A percentile compares a stretch with the other conserved stretches of the same genome.
phyloP scores from a whole-genome alignment of 2,113 vertebrate species.

The Syngnathus floridae region DNA sequence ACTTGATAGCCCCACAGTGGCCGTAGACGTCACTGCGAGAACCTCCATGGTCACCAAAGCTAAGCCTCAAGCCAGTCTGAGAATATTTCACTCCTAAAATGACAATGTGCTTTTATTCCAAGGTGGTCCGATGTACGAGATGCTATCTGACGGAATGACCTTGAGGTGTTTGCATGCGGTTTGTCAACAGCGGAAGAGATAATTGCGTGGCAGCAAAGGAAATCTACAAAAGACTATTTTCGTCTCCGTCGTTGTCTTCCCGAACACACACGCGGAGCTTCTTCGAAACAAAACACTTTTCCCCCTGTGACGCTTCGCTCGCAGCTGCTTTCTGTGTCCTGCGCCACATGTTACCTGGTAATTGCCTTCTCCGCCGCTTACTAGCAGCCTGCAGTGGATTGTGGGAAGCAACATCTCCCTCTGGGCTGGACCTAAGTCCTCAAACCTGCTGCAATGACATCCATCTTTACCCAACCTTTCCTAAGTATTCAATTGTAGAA shows the following conservation, averaged over 20 bases:
- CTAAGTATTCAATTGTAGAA: conserved; percentile 9
- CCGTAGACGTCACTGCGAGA: conserved; percentile 8
- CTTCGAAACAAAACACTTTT: neutral
- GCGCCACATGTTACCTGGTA: conserved; percentile 47
- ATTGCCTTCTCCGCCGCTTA: conserved; percentile 46
- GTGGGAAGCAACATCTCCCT: conserved; percentile 45
- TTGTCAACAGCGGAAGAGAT: conserved; percentile 17
- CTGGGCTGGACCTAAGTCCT: conserved; percentile 28
- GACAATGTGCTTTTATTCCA: neutral
- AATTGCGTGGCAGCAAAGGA: conserved; percentile 25
- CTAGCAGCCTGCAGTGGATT: conserved; percentile 30
- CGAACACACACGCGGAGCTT: conserved; percentile 3
- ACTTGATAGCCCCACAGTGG: conserved; percentile 19
- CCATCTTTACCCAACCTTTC: neutral
- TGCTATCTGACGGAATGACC: conserved; percentile 25
- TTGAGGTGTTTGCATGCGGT: conserved; percentile 12
- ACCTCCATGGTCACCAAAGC: conserved; percentile 16
- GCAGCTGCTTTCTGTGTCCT: conserved; percentile 31
- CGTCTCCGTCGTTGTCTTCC: conserved; percentile 13
- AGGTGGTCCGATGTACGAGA: conserved; percentile 4
- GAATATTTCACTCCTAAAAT: too few species aligned
- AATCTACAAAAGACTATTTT: conserved; percentile 30
- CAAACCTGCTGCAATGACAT: conserved; percentile 39
- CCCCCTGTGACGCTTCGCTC: conserved; percentile 18
- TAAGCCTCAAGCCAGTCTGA: conserved; percentile 21